Base-by-base conservation (phyloP, 37 sponge, comb jelly and placozoan species). In the Spongilla lacustris region DNA sequence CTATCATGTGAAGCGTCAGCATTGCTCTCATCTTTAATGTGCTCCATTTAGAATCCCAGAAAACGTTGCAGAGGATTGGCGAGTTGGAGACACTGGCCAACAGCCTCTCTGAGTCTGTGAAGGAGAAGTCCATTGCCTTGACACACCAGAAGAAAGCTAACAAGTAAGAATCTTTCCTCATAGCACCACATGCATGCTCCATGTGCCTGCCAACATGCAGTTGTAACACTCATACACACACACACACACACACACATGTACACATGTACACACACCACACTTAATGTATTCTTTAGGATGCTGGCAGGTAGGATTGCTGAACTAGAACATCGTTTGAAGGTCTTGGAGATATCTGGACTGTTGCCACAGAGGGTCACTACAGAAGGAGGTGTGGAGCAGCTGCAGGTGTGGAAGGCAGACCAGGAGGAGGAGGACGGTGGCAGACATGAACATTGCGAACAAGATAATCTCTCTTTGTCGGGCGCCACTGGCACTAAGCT, bases 61-160 rank as follows among this genome's bases (percentile, higher is more conserved):
- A 78, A 32, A 22, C 81, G 30, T 10, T 83, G 41, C 67, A 46
- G 68, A 82, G 84, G 9, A 74, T 86, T 14, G 32, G 36, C 3
- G 91, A 91, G 36, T 49, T 91, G 84, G 91, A 91, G 67, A 46
- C 46, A 22, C 48, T 91, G 33, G 87, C 84, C 21, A 86, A 91
- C 29, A 83, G 80, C 74, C 87, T 91, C 0, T 87, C 87, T 28
- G 87, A 86, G 71, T 73, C 87, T 33, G 91, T 91, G 28, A 91
- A 91, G 31, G 91, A 86, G 74, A 91, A 91, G 27, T 80, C 87
- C 48, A 30, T 86, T 11, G 83, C 87, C 24, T 58, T 91, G 0
- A 21, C 67, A 36, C 91, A 87, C 70, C 83, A 86, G 74, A 86
- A 77, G 79, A 86, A 86, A 50, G 83, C 91, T 4, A 91, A 91